Evolutionary conservation across 2,888 invertebrate genomes (phyloP), one percentile per base, ranked within the genome.

Genomic region (Morpho achilles): DNA sequence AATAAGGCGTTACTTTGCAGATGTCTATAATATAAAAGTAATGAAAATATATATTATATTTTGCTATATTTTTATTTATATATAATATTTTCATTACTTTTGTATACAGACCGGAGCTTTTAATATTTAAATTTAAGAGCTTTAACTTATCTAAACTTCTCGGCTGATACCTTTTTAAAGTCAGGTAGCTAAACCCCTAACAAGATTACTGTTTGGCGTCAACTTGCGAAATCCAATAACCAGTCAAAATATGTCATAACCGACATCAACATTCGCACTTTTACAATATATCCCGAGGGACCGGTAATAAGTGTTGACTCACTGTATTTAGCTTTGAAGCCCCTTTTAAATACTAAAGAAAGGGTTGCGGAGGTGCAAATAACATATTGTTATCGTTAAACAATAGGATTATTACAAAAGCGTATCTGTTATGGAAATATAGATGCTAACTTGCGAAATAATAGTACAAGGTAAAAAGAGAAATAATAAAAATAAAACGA

Each of bases 221-320:
- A 71, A 65, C 68, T 63, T 44, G 63, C 67, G 68, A 78, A 82
- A 85, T 81, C 77, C 80, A 65, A 77, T 74, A 76, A 69, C 56
- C 65, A 77, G 87, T 88, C 88, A 87, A 80, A 88, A 87, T 80
- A 89, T 80, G 82, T 82, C 87, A 86, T 83, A 86, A 78, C 74
- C 66, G 51, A 68, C 67, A 74, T 77, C 79, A 82, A 79, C 69
- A 79, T 81, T 82, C 75, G 74, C 77, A 72, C 76, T 74, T 72
- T 32, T 67, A 67, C 61, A 65, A 76, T 73, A 66, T 64, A 64
- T 81, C 86, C 81, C 84, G 61, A 53, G 84, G 75, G 82, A 66
- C 62, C 59, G 50, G 42, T 42, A 10, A n/a, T 45, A 40, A 46
- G 53, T 59, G 69, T 70, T 73, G 67, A 48, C 55, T 57, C 43